Percentiles rank a stretch among this genome's conserved stretches.
Evolutionary conservation across 2,113 vertebrate genomes (phyloP).

Genomic region (Mus pahari): DNA sequence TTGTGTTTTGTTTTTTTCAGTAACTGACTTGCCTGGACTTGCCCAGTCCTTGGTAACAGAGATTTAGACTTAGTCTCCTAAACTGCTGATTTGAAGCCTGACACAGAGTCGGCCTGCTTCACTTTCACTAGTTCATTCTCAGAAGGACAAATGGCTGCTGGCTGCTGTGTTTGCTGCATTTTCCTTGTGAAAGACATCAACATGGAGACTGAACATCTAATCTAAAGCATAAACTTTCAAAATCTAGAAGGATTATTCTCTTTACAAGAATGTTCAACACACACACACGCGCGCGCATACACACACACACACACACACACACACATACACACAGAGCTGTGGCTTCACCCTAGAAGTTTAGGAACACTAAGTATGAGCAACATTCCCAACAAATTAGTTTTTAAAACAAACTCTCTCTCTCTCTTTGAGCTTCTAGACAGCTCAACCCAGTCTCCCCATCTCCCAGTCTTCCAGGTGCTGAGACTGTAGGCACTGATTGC

Average conservation of each 20-base stretch:
- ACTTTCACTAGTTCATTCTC: conserved; percentile 25
- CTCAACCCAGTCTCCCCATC: not conserved
- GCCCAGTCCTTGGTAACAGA: no score
- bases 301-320: not conserved
- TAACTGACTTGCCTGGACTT: no score
- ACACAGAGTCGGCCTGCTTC: no score
- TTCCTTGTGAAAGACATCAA: conserved; percentile 24
- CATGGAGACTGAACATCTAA: conserved; percentile 37
- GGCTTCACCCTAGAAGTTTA: not conserved
- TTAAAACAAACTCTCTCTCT: not conserved
- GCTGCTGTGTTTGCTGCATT: not conserved
- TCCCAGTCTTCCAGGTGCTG: not conserved
- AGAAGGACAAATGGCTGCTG: conserved; percentile 28
- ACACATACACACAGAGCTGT: not conserved
- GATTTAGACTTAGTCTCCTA: no score
- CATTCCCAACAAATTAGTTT: not conserved
- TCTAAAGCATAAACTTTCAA: conserved; percentile 6
- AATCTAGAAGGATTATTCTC: conserved; percentile 16
- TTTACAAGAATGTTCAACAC: not conserved
- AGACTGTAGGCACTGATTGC: not conserved
- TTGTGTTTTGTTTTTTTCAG: no score
- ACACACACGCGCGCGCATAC: not conserved
- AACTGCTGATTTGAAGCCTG: no score
- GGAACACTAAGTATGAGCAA: not conserved
- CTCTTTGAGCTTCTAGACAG: not conserved